These are phyloP conservation scores for Neodontobutis hainanensis DNA, from an alignment of 2,113 vertebrate species.

Conservation along the genomic window DNA sequence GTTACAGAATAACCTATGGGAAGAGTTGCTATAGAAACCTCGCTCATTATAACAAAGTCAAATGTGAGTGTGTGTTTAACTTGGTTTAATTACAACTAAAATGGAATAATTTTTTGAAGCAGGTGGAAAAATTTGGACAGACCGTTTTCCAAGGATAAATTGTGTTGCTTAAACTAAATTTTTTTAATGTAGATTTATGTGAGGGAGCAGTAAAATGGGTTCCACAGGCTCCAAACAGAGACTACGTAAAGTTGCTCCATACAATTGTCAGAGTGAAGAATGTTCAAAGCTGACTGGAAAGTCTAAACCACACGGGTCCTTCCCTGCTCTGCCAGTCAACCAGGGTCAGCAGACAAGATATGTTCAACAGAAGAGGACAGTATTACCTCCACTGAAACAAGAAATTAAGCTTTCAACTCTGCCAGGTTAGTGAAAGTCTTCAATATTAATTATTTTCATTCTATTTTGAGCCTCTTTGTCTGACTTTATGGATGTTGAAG, in stretches of 20 bases:
- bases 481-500: background rate
- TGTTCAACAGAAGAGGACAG: constrained; percentile 38
- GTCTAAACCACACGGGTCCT: constrained; percentile 49
- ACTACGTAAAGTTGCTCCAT: constrained; percentile 63
- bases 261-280: constrained; percentile 35
- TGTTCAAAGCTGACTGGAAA: background rate
- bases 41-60: constrained; percentile 63
- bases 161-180: no score
- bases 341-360: constrained; percentile 35
- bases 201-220: constrained; percentile 60
- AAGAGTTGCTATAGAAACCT: constrained; percentile 78
- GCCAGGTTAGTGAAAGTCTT: constrained; percentile 59
- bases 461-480: background rate
- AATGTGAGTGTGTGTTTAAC: constrained; percentile 43
- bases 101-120: background rate
- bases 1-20: constrained; percentile 77
- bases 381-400: constrained; percentile 61
- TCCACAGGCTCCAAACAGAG: constrained; percentile 64
- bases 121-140: no score
- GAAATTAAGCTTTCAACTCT: constrained; percentile 44
- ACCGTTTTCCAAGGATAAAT: no score
- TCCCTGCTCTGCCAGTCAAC: constrained; percentile 36
- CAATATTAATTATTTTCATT: background rate
- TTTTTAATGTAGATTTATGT: constrained; percentile 10
- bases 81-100: constrained; percentile 41